Percentiles rank a stretch among this genome's conserved stretches.
phyloP scores from a whole-genome alignment of 2,113 vertebrate genomes.

The Calyptommatus sinebrachiatus region DNA sequence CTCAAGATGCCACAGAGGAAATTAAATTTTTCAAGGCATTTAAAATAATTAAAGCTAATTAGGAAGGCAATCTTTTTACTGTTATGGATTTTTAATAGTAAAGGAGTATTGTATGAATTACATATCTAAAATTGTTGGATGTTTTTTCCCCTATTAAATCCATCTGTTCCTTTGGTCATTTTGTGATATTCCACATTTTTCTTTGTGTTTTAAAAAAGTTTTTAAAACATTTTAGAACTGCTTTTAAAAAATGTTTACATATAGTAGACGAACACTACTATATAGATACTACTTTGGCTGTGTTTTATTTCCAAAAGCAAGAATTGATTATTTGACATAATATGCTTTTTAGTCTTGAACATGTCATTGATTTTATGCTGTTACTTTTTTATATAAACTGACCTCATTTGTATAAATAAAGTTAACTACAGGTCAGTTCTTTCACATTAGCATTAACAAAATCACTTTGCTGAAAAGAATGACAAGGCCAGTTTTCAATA shows the following conservation, averaged over 20 bases:
- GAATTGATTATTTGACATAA: background rate
- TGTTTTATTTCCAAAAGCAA: background rate
- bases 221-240: too few species aligned
- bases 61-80: background rate
- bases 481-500: too few species aligned
- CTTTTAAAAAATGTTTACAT: background rate
- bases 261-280: background rate
- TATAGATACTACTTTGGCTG: background rate
- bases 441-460: background rate
- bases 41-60: slow-evolving; percentile 6
- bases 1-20: background rate
- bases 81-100: background rate
- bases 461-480: background rate
- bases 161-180: background rate
- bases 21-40: background rate
- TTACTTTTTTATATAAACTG: background rate
- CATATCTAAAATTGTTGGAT: background rate
- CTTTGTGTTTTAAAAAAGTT: too few species aligned
- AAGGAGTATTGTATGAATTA: background rate
- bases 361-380: background rate
- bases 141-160: background rate
- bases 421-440: background rate
- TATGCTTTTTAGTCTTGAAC: background rate
- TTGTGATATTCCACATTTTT: background rate
- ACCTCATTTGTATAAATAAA: background rate